Evolutionary conservation across 2,797 vertebrate genomes (phyloP).

Genomic region (Coluber constrictor): DNA sequence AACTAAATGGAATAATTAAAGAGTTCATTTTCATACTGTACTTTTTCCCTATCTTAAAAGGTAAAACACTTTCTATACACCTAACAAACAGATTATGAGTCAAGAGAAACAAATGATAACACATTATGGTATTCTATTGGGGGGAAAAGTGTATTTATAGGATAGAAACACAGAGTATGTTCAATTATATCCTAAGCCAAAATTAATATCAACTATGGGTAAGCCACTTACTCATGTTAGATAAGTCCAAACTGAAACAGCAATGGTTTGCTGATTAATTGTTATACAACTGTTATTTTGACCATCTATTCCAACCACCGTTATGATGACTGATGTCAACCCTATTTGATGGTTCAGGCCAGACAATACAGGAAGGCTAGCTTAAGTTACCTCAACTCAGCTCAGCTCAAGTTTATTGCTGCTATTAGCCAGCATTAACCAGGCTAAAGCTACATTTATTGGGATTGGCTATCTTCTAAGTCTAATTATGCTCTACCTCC

Average conservation of each 20-base stretch:
- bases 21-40: not conserved
- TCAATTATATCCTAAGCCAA: not conserved
- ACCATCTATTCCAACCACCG: not conserved
- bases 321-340: not conserved
- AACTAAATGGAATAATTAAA: not conserved
- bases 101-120: not conserved
- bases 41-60: not conserved
- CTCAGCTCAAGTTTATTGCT: not conserved
- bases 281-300: not conserved
- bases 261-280: not conserved
- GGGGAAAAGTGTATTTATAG: not conserved
- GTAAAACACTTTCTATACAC: not conserved
- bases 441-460: not conserved
- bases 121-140: not conserved
- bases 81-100: not conserved
- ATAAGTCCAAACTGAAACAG: not conserved
- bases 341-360: not conserved
- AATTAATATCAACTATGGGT: not conserved
- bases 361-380: not conserved
- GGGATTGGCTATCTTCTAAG: not conserved
- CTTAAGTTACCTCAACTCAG: not conserved
- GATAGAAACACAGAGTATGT: not conserved
- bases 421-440: not conserved
- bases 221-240: not conserved
- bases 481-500: not conserved